Conservation (phyloP, 2,888 invertebrate species). For the Orthosia gracilis region DNA sequence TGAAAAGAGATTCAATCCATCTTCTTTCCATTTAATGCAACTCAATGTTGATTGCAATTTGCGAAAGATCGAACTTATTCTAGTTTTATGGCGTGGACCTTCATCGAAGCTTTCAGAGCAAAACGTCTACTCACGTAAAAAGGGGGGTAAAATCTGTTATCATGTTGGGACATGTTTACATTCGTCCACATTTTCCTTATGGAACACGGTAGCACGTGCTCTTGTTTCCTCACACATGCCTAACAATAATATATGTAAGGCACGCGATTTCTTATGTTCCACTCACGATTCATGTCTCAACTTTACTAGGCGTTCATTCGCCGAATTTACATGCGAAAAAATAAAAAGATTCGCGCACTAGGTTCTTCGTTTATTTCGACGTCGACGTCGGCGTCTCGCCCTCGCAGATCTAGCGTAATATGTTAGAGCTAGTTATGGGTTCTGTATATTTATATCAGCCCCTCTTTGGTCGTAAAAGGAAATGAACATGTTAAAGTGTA, state of each 20-base stretch:
- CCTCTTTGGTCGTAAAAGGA: conserved; percentile 45
- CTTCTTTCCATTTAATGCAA: not conserved
- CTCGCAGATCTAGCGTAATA: conserved; percentile 47
- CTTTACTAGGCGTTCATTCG: conserved; percentile 43
- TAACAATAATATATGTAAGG: conserved; percentile 30
- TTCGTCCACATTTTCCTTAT: conserved; percentile 36
- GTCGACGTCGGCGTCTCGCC: not conserved
- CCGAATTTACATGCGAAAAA: conserved; percentile 48
- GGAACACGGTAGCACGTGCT: conserved; percentile 28
- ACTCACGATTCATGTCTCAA: conserved; percentile 48
- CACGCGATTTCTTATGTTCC: conserved; percentile 37
- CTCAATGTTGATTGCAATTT: conserved; percentile 14
- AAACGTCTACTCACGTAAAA: conserved; percentile 23
- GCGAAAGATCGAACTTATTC: not conserved
- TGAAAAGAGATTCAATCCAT: not conserved
- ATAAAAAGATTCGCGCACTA: conserved; percentile 42
- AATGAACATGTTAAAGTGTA: conserved; percentile 44
- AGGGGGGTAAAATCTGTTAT: conserved; percentile 22
- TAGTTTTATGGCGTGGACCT: conserved; percentile 5
- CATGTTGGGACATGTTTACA: conserved; percentile 42
- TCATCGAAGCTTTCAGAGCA: conserved; percentile 9
- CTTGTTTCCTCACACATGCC: not conserved
- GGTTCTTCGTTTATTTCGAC: conserved; percentile 33
- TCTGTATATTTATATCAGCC: conserved; percentile 41
- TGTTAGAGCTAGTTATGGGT: conserved; percentile 44